Base-by-base conservation (phyloP, 2,797 vertebrate species). In the Sebastes paucispinis region DNA sequence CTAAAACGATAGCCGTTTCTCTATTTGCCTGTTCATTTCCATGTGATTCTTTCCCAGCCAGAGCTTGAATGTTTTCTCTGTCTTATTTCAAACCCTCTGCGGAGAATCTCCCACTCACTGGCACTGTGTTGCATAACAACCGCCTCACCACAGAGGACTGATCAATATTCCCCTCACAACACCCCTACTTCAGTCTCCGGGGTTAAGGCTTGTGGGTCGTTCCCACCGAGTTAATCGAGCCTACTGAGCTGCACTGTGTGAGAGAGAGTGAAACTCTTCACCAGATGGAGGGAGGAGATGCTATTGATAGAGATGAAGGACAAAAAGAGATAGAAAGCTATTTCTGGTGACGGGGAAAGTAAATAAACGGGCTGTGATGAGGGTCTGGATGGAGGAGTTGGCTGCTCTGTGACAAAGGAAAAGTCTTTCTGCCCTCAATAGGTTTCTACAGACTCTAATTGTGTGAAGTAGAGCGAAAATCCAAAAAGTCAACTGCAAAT, bases 151-250 rank as follows among this genome's bases (percentile, higher is more conserved):
- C 3, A 50, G 75, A 85, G 32, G 43, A 67, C 14, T 69, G 74
- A 89, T 91, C 90, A 75, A 77, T 88, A 84, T 59, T 75, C 72
- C 50, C 65, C 57, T 65, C 63, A 64, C 77, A 39, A n/a, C 52
- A 34, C 73, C 50, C 52, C 20, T 8, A 31, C 73, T 50, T 71
- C 6, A 3, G 47, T 50, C 65, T 62, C 62, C 52, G 52, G 79
- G 74, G 73, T 81, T 57, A 50, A 79, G 25, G 67, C 80, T 62
- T 64, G 50, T 79, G 84, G 89, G 81, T 89, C 73, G 77, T 81
- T 85, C 83, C 81, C 82, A 80, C 77, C 50, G 86, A 80, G 83
- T 57, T 73, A 52, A 69, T 70, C 27, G 10, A 81, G 57, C 74
- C 86, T 66, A 79, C 69, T 27, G 87, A 63, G 73, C 47, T 70